These are phyloP conservation scores for Oxytorus armatus DNA, from an alignment of 2,888 invertebrate species.

Conservation along the genomic window DNA sequence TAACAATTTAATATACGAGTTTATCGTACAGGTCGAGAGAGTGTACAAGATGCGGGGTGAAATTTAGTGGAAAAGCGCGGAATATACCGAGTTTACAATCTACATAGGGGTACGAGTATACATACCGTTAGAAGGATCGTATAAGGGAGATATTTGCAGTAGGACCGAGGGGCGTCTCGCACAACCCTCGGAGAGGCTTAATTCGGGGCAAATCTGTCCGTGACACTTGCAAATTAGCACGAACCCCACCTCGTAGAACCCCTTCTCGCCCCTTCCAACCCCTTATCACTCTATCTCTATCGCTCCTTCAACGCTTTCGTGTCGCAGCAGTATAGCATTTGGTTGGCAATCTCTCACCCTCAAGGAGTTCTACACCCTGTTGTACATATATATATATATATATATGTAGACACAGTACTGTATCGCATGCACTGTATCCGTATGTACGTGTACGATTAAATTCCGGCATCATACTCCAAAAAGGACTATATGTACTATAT, in stretches of 20 bases:
- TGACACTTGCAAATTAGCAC: conserved; percentile 72
- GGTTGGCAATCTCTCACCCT: conserved; percentile 65
- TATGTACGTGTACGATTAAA: conserved; percentile 54
- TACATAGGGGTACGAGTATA: neutral
- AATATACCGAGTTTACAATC: conserved; percentile 8
- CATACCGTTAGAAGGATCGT: conserved; percentile 29
- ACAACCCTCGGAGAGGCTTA: conserved; percentile 61
- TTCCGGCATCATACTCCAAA: conserved; percentile 44
- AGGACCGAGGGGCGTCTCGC: conserved; percentile 38
- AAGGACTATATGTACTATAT: conserved; percentile 16
- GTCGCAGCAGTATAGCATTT: conserved; percentile 50
- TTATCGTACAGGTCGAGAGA: no score
- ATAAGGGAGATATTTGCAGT: conserved; percentile 18
- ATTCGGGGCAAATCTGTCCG: conserved; percentile 69
- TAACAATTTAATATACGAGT: no score
- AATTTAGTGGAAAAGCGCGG: conserved; percentile 16
- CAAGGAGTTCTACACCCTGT: conserved; percentile 58
- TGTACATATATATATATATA: conserved; percentile 26
- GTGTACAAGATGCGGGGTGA: conserved; percentile 3
- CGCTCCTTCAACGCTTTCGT: conserved; percentile 37
- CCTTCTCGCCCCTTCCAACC: conserved; percentile 27
- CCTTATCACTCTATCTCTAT: conserved; percentile 13
- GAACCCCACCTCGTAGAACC: conserved; percentile 56
- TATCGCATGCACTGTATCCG: conserved; percentile 24
- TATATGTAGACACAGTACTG: conserved; percentile 23